Evolutionary conservation across 2,888 invertebrate species (phyloP), one percentile per base, ranked within the genome.

Genomic region (Cancer borealis): DNA sequence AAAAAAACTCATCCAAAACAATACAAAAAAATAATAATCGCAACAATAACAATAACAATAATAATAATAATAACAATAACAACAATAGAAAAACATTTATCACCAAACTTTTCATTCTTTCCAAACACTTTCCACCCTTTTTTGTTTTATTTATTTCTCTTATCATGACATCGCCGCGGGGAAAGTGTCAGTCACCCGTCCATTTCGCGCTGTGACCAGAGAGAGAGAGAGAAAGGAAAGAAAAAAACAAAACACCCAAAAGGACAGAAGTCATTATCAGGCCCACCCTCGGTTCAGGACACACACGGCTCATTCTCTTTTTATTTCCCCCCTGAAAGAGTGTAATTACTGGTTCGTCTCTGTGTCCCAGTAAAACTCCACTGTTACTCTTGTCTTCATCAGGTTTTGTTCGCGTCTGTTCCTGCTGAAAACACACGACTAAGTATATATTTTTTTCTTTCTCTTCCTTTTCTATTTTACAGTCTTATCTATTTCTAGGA

Each of bases 341-440:
- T 39, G 84, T 84, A 84, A 84, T 84, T 84, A 84, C 84, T 84
- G 84, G 26, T 39, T 84, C n/a, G 84, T 84, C 84, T 84, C 84
- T 39, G 84, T 84, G 30, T 14, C 84, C 14, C 8, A 17, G 84
- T 30, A 84, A 73, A 84, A 84, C 84, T 84, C 26, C 39, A 10
- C 30, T 39, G 39, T 12, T 30, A 30, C 84, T 39, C n/a, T 84
- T 12, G 10, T 84, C 73, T 26, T 66, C 66, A n/a, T 84, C 39
- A 39, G 84, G 39, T 84, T 10, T 39, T 14, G 39, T 39, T 30
- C 26, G 2, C 3, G 84, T 39, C 39, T 84, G 39, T 39, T 39
- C 30, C 84, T 5, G 39, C 73, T 5, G n/a, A 79, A 79, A 26
- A 79, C n/a, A 79, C n/a, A 79, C 10, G 39, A 84, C 14, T 39